Percentiles rank a stretch among this genome's conserved stretches.
Evolutionary conservation across 2,888 invertebrate species (phyloP).

Genomic region (Caenorhabditis sp.): DNA sequence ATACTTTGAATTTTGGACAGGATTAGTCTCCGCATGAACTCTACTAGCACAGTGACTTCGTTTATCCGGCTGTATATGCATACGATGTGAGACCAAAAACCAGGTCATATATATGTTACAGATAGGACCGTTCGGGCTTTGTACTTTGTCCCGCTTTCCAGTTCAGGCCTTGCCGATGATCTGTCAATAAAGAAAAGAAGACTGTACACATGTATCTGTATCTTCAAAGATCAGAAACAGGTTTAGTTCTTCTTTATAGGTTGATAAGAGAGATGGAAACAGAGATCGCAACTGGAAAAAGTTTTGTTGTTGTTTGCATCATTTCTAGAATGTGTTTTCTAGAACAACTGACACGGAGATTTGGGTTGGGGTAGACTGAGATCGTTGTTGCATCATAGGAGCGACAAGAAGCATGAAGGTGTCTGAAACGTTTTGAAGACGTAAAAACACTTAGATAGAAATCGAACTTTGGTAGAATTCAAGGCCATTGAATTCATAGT

Average conservation of each 20-base stretch:
- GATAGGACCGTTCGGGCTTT: not conserved
- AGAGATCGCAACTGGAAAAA: slow-evolving; percentile 15
- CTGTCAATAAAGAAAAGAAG: too few species aligned
- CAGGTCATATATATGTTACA: not conserved
- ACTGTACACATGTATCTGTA: slow-evolving; percentile 2
- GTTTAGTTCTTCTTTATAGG: slow-evolving; percentile 4
- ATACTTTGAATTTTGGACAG: slow-evolving; percentile 4
- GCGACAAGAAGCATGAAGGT: too few species aligned
- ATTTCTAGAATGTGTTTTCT: slow-evolving; percentile 4
- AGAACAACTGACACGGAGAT: not conserved
- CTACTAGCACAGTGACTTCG: not conserved
- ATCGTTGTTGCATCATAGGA: not conserved
- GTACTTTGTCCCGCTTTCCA: slow-evolving; percentile 6
- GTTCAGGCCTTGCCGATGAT: not conserved
- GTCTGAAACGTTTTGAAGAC: too few species aligned
- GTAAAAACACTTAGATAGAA: too few species aligned
- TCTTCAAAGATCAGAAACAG: slow-evolving; percentile 37
- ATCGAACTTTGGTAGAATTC: too few species aligned
- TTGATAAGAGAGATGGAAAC: slow-evolving; percentile 25
- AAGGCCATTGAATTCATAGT: too few species aligned
- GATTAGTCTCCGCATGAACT: not conserved
- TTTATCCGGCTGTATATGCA: slow-evolving; percentile 1
- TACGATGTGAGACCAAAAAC: slow-evolving; percentile 3
- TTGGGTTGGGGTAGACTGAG: not conserved
- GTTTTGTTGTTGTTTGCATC: slow-evolving; percentile 27